phyloP scores from a whole-genome alignment of 2,888 invertebrate genomes.

The Ochlodes sylvanus region DNA sequence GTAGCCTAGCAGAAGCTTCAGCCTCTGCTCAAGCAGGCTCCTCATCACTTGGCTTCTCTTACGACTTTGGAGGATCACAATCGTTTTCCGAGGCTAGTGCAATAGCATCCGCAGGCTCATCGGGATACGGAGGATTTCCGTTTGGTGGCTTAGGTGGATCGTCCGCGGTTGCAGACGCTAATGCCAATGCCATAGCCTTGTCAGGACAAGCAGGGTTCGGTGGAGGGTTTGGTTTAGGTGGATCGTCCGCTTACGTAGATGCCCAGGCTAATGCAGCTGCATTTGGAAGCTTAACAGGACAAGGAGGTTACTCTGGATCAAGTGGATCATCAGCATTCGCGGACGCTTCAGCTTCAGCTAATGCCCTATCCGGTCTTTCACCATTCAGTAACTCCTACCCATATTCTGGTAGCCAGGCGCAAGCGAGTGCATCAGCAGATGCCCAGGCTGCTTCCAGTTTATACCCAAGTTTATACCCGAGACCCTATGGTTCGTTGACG shows the following conservation, averaged over 20 bases:
- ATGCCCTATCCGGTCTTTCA: slow-evolving; percentile 17
- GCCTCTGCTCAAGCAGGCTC: slow-evolving; percentile 23
- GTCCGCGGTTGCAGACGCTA: neutral
- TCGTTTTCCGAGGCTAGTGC: slow-evolving; percentile 1
- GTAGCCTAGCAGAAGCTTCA: slow-evolving; percentile 9
- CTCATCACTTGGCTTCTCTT: neutral
- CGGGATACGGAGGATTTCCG: neutral
- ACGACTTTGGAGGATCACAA: slow-evolving; percentile 4
- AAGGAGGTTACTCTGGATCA: neutral
- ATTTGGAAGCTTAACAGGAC: neutral
- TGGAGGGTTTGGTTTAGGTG: neutral
- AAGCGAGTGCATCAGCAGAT: slow-evolving; percentile 38
- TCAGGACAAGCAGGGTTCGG: neutral
- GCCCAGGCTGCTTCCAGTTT: slow-evolving; percentile 39
- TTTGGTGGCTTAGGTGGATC: slow-evolving; percentile 1
- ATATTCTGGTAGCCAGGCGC: slow-evolving; percentile 31
- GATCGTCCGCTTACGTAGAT: neutral
- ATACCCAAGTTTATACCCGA: slow-evolving; percentile 46
- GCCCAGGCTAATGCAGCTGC: neutral
- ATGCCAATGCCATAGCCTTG: neutral
- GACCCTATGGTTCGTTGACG: slow-evolving; percentile 32
- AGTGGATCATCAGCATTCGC: slow-evolving; percentile 4
- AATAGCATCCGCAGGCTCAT: neutral
- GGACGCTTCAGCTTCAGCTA: slow-evolving; percentile 21
- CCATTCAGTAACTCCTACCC: slow-evolving; percentile 28